Percentiles rank a stretch among this genome's conserved stretches.
Conservation (phyloP, 2,113 vertebrate genomes). For the Gymnogyps californianus region DNA sequence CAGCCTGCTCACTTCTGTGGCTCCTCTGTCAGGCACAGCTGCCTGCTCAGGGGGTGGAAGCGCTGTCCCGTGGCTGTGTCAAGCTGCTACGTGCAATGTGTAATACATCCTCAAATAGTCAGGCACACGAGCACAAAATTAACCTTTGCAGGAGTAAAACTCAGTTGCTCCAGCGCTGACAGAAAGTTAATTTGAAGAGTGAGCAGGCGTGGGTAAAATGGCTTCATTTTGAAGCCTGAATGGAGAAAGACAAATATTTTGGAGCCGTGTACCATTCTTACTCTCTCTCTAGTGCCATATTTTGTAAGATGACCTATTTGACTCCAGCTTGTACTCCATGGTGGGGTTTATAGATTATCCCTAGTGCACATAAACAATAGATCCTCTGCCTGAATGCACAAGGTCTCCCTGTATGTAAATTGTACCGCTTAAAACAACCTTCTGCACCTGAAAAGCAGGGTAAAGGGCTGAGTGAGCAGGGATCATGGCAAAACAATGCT, state of each 20-base stretch:
- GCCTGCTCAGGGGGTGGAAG: neutral
- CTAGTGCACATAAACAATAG: neutral
- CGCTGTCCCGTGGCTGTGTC: neutral
- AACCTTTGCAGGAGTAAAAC: neutral
- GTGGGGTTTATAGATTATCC: neutral
- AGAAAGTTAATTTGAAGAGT: neutral
- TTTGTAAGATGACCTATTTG: neutral
- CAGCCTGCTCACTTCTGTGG: neutral
- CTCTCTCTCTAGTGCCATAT: neutral
- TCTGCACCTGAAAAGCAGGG: neutral
- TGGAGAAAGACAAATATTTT: neutral
- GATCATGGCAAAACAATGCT: neutral
- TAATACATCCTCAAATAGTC: neutral
- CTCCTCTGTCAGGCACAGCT: neutral
- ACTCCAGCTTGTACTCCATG: neutral
- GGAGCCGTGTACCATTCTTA: accelerated
- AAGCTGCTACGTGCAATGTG: neutral
- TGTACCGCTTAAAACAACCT: neutral
- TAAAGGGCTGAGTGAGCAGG: neutral
- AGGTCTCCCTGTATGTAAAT: neutral
- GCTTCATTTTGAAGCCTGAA: neutral
- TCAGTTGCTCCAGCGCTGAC: neutral
- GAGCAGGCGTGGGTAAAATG: neutral
- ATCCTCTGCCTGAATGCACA: neutral
- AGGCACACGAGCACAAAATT: neutral